phyloP scores from a whole-genome alignment of 2,888 invertebrate genomes.

The Isotomurus palustris region DNA sequence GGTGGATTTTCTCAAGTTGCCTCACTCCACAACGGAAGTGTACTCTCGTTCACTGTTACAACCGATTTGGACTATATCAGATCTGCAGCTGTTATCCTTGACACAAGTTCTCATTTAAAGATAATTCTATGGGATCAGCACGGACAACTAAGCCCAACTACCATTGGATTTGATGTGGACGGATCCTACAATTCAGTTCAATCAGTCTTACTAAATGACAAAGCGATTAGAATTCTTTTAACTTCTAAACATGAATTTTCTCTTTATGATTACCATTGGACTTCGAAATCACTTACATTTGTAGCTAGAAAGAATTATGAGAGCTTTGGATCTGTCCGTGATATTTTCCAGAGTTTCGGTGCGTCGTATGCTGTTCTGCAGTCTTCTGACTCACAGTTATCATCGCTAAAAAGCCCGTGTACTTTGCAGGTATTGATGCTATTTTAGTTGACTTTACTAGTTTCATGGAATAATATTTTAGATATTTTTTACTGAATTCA shows the following conservation, averaged over 20 bases:
- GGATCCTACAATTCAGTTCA: background rate
- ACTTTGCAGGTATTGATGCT: too few species aligned
- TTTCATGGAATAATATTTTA: too few species aligned
- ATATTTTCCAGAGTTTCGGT: background rate
- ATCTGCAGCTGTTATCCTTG: background rate
- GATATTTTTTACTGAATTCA: too few species aligned
- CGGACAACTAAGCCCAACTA: too few species aligned
- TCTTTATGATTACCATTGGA: background rate
- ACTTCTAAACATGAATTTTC: background rate
- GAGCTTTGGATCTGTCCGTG: too few species aligned
- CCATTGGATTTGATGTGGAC: background rate
- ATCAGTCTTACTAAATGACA: background rate
- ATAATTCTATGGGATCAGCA: background rate
- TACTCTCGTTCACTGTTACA: slow-evolving; percentile 14
- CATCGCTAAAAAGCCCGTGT: too few species aligned
- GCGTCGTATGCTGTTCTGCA: background rate
- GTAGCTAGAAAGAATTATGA: too few species aligned
- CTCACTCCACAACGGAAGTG: background rate
- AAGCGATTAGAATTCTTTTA: background rate
- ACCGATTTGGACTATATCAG: background rate
- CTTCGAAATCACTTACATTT: background rate
- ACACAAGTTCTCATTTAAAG: background rate
- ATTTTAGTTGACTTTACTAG: too few species aligned
- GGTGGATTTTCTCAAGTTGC: slow-evolving; percentile 6
- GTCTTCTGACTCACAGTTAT: too few species aligned